Base-by-base conservation (phyloP, 2,888 invertebrate species). In the Acanthosepion pharaonis region DNA sequence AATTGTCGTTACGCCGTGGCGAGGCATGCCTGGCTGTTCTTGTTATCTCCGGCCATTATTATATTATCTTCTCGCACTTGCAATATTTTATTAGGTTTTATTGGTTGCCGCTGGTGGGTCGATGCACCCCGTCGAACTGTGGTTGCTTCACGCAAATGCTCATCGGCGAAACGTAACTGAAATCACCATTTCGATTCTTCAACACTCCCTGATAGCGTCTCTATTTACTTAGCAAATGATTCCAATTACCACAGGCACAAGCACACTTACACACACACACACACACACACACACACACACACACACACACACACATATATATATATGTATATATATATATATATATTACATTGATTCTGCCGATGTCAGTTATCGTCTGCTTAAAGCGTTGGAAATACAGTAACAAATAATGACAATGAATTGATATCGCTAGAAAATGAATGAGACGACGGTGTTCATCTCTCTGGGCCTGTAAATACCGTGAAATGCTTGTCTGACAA, bases 111-210 rank as follows among this genome's bases (percentile, higher is more conserved):
- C n/a, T 78, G n/a, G n/a, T 11, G 78, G 78, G 78, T 78, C 78
- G 78, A 78, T 78, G n/a, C 78, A 78, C 78, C 78, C 23, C 78
- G 78, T 78, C 78, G 78, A 78, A 78, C 78, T 78, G 78, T 78
- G 78, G n/a, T 78, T 78, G 33, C 15, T 78, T 78, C n/a, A 78
- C 78, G 78, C 78, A 78, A 78, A 78, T 33, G 33, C 78, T 78
- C 78, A 33, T 33, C 78, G 78, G 11, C 78, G 78, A 78, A 78
- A 78, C 78, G 78, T 5, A 78, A 78, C 78, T 33, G n/a, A 33
- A 78, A 78, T n/a, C 78, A 33, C 78, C 78, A 78, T 78, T 78
- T 23, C 78, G 33, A 78, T 78, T 78, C 33, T 78, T 78, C 78
- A 33, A 78, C 78, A 78, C 78, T 78, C 78, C 78, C n/a, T 18